These are phyloP conservation scores for Apocheima hispidaria DNA, from an alignment of 2,888 invertebrate species.

Conservation along the genomic window DNA sequence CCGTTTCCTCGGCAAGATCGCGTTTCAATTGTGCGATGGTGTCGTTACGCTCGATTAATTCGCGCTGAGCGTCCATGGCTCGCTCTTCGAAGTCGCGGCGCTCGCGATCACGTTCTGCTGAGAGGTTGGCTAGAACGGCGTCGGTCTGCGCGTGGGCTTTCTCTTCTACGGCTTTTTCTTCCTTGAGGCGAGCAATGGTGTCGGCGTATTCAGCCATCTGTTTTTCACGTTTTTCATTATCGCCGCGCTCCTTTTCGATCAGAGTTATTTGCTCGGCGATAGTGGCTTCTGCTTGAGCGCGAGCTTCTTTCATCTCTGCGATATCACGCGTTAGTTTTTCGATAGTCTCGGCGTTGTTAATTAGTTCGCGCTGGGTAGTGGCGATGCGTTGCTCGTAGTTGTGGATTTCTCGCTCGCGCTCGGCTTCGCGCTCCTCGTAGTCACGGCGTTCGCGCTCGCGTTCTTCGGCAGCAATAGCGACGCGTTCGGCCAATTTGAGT, in stretches of 20 bases:
- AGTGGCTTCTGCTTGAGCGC: neutral
- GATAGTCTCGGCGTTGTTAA: neutral
- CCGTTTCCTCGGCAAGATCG: slow-evolving; percentile 53
- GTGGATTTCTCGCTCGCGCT: neutral
- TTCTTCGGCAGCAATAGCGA: neutral
- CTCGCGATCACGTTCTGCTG: neutral
- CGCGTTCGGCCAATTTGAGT: neutral
- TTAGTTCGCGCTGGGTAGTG: neutral
- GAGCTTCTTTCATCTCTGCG: neutral
- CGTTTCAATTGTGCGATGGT: slow-evolving; percentile 59
- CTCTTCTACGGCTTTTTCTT: neutral
- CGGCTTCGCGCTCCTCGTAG: neutral
- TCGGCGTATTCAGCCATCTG: neutral
- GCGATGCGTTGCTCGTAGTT: neutral
- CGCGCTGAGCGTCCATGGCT: slow-evolving; percentile 37
- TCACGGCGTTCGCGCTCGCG: neutral
- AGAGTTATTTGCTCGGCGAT: neutral
- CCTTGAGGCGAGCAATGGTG: neutral
- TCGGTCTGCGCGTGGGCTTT: neutral
- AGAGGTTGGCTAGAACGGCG: neutral
- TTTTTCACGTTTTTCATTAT: neutral
- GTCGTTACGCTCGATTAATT: slow-evolving; percentile 49
- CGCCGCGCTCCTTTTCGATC: neutral
- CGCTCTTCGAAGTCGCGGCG: neutral
- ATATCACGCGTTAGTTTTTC: neutral